Base-by-base conservation (phyloP, 2,888 invertebrate species). In the Drosophila sordidula region DNA sequence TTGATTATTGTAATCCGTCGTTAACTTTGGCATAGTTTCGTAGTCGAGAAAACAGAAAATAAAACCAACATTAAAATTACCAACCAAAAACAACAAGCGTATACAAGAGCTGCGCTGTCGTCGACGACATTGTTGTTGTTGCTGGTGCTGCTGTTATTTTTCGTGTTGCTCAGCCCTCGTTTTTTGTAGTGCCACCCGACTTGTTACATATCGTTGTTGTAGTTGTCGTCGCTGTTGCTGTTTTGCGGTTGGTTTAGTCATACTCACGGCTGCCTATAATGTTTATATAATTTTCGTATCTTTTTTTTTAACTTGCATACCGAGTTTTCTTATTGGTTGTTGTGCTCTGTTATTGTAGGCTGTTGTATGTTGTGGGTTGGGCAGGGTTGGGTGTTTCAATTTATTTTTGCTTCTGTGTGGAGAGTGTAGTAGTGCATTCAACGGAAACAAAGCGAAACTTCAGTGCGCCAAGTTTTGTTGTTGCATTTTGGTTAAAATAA, bases 211-310 rank as follows among this genome's bases (percentile, higher is more conserved):
- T 82, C 41, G 54, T 58, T 65, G 63, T 68, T 63, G 36, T 57
- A 63, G 49, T 46, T 52, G 50, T 47, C 63, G 47, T 49, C 62
- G 56, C 50, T 63, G 70, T 57, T 75, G 42, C 67, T 64, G 73
- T 61, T 72, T 71, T 87, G 84, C 75, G 83, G 84, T 88, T 82
- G 77, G 63, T 82, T 84, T 88, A 84, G 88, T 86, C 88, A 86
- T 88, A 85, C 79, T 81, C 67, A 76, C 78, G 63, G 68, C 79
- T 70, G 80, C 75, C 80, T 80, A 83, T 88, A 79, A 78, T 84
- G 84, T 84, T 88, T 84, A 86, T 88, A 84, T 84, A 88, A 88
- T 88, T 86, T 84, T 85, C 73, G 82, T 82, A 78, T 85, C 61
- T 81, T 68, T 73, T 66, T 73, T 77, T 63, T 75, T 46, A 70